phyloP scores from a whole-genome alignment of 1,140 invertebrate genomes.

The Thalassaphorura encarpata region DNA sequence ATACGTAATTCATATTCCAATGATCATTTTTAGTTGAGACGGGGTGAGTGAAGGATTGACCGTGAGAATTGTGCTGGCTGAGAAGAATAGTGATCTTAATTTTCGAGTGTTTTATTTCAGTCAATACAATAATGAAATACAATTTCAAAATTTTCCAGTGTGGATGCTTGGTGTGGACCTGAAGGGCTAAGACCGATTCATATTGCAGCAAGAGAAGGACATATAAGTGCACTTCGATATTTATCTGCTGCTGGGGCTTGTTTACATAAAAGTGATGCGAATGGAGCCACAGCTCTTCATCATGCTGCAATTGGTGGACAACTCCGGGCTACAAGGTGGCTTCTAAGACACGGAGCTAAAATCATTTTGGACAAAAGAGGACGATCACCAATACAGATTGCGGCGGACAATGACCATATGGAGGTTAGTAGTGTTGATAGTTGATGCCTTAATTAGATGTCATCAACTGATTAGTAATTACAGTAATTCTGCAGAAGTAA shows the following conservation, averaged over 20 bases:
- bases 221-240: conserved; percentile 27
- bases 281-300: conserved; percentile 23
- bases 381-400: conserved; percentile 78
- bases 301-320: conserved; percentile 60
- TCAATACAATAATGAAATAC: too few relatives aligned
- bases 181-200: conserved; percentile 32
- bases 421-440: conserved; percentile 55
- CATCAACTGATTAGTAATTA: too few relatives aligned
- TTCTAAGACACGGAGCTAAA: conserved; percentile 63
- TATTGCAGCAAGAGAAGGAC: conserved; percentile 29
- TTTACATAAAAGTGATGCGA: conserved; percentile 24
- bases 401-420: conserved; percentile 75
- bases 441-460: too few relatives aligned
- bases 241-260: conserved; percentile 37
- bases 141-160: too few relatives aligned
- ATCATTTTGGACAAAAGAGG: conserved; percentile 70
- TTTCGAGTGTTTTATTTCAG: too few relatives aligned
- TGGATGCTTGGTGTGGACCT: conserved; percentile 27
- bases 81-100: too few relatives aligned
- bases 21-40: too few relatives aligned
- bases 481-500: too few relatives aligned
- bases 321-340: conserved; percentile 66
- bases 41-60: too few relatives aligned
- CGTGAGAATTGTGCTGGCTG: too few relatives aligned
- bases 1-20: too few relatives aligned